Evolutionary conservation across 2,797 vertebrate genomes (phyloP).

Genomic region (Pseudopleuronectes americanus): DNA sequence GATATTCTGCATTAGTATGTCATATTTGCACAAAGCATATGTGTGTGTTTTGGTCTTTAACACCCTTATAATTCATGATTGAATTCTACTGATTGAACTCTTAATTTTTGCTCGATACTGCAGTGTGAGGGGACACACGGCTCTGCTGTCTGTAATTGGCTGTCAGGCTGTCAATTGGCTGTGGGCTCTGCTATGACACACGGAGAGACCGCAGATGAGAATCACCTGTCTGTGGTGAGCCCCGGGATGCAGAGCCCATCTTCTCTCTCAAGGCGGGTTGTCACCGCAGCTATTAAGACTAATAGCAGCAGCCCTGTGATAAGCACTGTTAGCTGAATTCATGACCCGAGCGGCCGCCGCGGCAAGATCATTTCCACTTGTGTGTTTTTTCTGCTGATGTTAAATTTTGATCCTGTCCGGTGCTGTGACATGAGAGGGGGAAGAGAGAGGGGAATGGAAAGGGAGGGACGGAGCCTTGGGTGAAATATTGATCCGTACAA

Average conservation of each 20-base stretch:
- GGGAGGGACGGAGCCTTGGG: constrained; percentile 58
- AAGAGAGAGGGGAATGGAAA: constrained; percentile 50
- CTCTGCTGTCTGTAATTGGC: constrained; percentile 45
- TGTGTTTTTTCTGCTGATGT: constrained; percentile 82
- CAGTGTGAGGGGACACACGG: constrained; percentile 56
- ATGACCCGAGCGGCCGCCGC: constrained; percentile 69
- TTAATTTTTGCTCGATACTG: constrained; percentile 66
- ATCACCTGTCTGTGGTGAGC: constrained; percentile 67
- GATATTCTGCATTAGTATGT: background rate
- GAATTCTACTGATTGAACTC: constrained; percentile 49
- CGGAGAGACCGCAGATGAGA: constrained; percentile 62
- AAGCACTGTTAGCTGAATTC: constrained; percentile 78
- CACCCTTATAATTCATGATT: constrained; percentile 35
- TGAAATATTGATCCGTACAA: constrained; percentile 65
- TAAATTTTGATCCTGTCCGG: constrained; percentile 74
- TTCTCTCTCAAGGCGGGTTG: constrained; percentile 61
- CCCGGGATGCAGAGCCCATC: constrained; percentile 53
- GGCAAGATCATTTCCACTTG: constrained; percentile 75
- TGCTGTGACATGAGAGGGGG: constrained; percentile 58
- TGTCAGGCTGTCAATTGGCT: constrained; percentile 7
- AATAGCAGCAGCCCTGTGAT: constrained; percentile 71
- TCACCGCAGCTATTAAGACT: constrained; percentile 75
- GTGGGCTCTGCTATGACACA: constrained; percentile 50
- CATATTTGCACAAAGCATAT: background rate
- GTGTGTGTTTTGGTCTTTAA: constrained; percentile 5